A percentile compares a stretch with the other conserved stretches of the same genome.
These are phyloP conservation scores for Conchocele bisecta DNA, from an alignment of 2,888 invertebrate genomes.

Conservation along the genomic window DNA sequence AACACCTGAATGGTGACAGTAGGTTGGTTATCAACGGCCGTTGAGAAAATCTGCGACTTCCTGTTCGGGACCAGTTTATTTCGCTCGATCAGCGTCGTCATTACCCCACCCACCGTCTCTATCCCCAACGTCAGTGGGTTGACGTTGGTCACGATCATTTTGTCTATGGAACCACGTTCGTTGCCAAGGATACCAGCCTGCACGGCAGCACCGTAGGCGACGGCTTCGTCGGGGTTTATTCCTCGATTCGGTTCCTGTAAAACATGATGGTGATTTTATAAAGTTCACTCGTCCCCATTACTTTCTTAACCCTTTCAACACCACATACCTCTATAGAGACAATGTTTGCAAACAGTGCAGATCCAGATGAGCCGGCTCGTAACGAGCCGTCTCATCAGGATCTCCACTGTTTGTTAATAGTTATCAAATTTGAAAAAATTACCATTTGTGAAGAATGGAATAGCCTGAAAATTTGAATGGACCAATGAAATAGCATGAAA, in stretches of 20 bases:
- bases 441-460: too few relatives aligned
- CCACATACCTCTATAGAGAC: too few relatives aligned
- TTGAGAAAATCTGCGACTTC: conserved; percentile 99
- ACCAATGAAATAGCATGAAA: too few relatives aligned
- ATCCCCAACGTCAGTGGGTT: conserved; percentile 99
- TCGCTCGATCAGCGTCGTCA: conserved; percentile 98
- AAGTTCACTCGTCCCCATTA: too few relatives aligned
- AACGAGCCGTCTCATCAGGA: too few relatives aligned
- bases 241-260: conserved; percentile 96
- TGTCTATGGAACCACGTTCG: conserved; percentile 97
- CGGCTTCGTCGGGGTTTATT: conserved; percentile 99
- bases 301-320: too few relatives aligned
- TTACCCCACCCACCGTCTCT: conserved; percentile 99
- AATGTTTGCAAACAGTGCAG: too few relatives aligned
- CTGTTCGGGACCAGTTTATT: conserved; percentile 99
- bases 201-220: conserved; percentile 99
- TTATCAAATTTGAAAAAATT: too few relatives aligned
- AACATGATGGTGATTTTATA: too few relatives aligned
- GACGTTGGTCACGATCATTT: conserved; percentile 97
- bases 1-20: conserved; percentile 98
- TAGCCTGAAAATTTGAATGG: too few relatives aligned
- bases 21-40: conserved; percentile 99
- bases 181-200: conserved; percentile 99
- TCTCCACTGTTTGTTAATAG: too few relatives aligned
- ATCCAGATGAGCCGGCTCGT: too few relatives aligned